Conservation (phyloP, 2,113 vertebrate genomes). For the Petrocephalus microphthalmus region DNA sequence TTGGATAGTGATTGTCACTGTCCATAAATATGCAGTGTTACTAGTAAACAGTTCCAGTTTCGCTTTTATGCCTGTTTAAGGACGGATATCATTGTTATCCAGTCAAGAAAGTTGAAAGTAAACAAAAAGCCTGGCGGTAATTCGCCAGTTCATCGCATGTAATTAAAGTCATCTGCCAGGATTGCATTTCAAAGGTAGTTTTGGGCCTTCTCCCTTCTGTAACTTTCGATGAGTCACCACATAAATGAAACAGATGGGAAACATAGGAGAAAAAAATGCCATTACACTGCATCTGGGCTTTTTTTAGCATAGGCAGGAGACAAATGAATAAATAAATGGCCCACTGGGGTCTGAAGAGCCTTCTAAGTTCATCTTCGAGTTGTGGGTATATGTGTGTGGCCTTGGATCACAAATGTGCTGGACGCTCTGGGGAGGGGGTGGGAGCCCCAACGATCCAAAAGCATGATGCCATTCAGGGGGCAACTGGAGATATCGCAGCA, state of each 20-base stretch:
- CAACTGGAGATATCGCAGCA: not conserved
- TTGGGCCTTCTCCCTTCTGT: not conserved
- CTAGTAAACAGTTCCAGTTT: not conserved
- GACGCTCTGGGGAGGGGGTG: not conserved
- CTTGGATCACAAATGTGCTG: not conserved
- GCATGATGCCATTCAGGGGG: not conserved
- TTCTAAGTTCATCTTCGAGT: not conserved
- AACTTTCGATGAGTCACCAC: not conserved
- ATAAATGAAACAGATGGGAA: not conserved
- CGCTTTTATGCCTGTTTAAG: not conserved
- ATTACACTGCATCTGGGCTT: not conserved
- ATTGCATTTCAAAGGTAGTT: not conserved
- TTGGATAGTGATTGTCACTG: not conserved
- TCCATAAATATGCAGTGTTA: not conserved
- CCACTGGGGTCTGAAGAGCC: not conserved
- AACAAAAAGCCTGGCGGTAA: not conserved
- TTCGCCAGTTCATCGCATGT: not conserved
- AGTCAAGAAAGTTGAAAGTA: not conserved
- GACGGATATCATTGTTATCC: not conserved
- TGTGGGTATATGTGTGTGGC: not conserved
- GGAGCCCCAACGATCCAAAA: not conserved
- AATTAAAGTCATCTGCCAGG: conserved; percentile 6
- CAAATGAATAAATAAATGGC: not conserved
- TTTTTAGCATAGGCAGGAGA: not conserved
- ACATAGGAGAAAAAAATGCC: not conserved